phyloP scores from a whole-genome alignment of 2,797 vertebrate genomes.

The Prionace glauca region DNA sequence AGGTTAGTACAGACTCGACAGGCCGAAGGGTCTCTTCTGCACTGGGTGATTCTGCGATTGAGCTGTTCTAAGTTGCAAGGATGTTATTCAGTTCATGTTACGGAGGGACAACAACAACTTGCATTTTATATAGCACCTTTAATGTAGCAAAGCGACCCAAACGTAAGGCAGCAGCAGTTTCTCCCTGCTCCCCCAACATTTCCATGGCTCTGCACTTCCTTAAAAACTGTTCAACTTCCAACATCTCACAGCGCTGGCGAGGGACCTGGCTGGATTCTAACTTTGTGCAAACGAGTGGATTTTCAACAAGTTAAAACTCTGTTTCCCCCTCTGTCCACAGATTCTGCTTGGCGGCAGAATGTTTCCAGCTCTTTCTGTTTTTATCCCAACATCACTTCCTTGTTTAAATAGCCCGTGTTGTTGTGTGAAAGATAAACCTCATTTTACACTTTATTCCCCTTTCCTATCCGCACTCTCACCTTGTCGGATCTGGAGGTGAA shows the following conservation, averaged over 20 bases:
- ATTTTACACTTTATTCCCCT: background rate
- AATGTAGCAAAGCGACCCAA: background rate
- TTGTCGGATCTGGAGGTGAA: background rate
- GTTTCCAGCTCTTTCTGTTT: background rate
- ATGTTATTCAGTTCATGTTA: background rate
- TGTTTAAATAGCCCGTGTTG: background rate
- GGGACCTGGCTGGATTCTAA: background rate
- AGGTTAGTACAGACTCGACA: too few species aligned
- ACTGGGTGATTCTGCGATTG: too few species aligned
- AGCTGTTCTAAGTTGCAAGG: background rate
- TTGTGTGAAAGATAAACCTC: background rate
- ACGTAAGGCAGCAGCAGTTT: background rate
- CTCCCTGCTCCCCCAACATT: background rate
- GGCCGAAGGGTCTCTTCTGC: too few species aligned
- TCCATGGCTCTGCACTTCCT: background rate
- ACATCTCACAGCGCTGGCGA: background rate
- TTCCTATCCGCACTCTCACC: background rate
- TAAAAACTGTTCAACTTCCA: background rate
- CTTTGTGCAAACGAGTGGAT: background rate
- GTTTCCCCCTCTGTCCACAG: background rate
- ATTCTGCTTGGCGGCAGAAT: background rate
- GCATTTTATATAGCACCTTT: background rate
- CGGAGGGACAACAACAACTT: background rate
- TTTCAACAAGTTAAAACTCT: background rate
- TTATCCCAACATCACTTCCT: background rate